phyloP scores from a whole-genome alignment of 1,140 invertebrate genomes.

The Cherax quadricarinatus region DNA sequence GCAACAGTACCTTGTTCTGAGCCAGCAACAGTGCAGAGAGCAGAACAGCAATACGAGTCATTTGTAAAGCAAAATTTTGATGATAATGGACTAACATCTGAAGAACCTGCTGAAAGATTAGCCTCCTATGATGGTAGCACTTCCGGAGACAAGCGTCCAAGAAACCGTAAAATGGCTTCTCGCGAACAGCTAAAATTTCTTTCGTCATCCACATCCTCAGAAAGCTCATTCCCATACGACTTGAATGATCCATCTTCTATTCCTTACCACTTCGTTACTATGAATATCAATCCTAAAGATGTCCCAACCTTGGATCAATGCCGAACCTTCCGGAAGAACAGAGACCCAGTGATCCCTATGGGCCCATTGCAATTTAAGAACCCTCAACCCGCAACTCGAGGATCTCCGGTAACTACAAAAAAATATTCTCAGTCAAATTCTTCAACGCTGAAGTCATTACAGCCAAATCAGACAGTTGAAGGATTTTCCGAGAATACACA shows the following conservation, averaged over 20 bases:
- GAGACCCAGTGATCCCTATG: neutral
- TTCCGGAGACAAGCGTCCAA: no score
- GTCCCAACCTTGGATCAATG: neutral
- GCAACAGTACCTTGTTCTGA: neutral
- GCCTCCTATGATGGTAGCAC: no score
- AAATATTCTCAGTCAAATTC: no score
- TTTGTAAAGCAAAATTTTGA: neutral
- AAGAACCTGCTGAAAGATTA: neutral
- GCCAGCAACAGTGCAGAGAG: neutral
- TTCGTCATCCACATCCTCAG: no score
- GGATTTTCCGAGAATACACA: neutral
- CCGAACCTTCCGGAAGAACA: neutral
- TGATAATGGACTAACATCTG: neutral
- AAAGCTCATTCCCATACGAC: neutral
- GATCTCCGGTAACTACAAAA: no score
- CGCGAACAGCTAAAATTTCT: neutral
- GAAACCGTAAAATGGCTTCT: no score
- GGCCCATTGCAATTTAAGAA: neutral
- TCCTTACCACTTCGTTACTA: constrained; percentile 23
- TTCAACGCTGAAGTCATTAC: no score
- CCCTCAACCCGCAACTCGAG: neutral
- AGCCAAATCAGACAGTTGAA: neutral
- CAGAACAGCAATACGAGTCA: neutral
- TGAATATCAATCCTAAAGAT: constrained; percentile 11
- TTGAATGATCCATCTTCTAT: constrained; percentile 22